Conservation (phyloP, 1,140 invertebrate species). For the Heliothis subflexa region DNA sequence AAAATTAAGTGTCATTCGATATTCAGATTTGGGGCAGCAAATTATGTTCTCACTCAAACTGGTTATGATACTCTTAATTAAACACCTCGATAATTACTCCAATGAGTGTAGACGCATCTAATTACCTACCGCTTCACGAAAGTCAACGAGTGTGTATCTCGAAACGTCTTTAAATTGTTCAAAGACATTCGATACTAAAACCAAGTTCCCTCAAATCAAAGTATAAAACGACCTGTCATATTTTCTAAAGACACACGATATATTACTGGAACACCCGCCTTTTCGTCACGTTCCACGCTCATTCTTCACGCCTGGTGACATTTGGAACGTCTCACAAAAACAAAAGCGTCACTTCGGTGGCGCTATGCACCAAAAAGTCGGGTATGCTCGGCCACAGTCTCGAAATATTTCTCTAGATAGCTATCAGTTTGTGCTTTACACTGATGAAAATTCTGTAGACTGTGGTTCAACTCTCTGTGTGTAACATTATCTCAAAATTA, state of each 20-base stretch:
- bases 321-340: constrained; percentile 46
- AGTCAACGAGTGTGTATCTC: not conserved
- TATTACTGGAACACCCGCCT: constrained; percentile 42
- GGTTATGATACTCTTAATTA: constrained; percentile 33
- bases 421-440: not conserved
- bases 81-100: constrained; percentile 33
- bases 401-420: not conserved
- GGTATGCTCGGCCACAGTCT: constrained; percentile 3
- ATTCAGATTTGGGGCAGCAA: constrained; percentile 15
- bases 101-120: not conserved
- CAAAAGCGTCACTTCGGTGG: constrained; percentile 43
- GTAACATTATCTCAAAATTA: constrained; percentile 26
- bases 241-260: constrained; percentile 42
- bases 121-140: constrained; percentile 9
- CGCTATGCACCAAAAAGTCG: constrained; percentile 5
- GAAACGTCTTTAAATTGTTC: not conserved
- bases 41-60: constrained; percentile 15
- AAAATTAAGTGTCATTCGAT: constrained; percentile 42
- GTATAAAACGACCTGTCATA: constrained; percentile 49
- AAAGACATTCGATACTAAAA: constrained; percentile 27
- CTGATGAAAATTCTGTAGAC: not conserved
- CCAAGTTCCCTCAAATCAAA: constrained; percentile 37
- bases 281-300: constrained; percentile 51
- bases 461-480: not conserved
- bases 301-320: constrained; percentile 52